Evolutionary conservation across 1,140 invertebrate species (phyloP), one percentile per base, ranked within the genome.

Genomic region (Pristionchus pacificus): DNA sequence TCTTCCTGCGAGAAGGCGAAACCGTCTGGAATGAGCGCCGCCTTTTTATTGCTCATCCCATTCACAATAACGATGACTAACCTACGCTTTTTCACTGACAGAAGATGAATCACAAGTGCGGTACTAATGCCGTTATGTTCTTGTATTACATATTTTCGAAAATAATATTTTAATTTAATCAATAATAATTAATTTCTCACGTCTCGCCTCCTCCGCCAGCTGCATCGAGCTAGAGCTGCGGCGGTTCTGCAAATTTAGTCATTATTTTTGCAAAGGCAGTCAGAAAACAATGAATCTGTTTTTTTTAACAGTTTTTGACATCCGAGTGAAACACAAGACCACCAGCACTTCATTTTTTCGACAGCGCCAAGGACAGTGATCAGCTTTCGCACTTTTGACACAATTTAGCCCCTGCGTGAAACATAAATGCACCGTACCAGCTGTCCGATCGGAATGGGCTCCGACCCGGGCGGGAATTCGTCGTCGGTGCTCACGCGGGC

Each of bases 1-100:
- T 97, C 95, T 87, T 97, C 95, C 91, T 97, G 95, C 24, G 95
- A 97, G 88, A 98, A 98, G 74, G 95, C 95, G 88, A 92, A 98
- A 72, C 95, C 95, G 90, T 95, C 93, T 96, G 87, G 76, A 85
- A 81, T 65, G 38, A 59, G 31, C 38, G 38, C 6, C 6, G 38
- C 38, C 38, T 49, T 49, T 49, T 49, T 6, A 49, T 10, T 19
- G 38, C 6, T 49, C 38, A 49, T 49, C 6, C 6, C 19, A 49
- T 6, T 10, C 6, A 49, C 6, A 49, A 49, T 6, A 49, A 19
- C 38, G 19, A 49, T 10, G 38, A 19, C 38, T 49, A 19, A 10
- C 38, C 38, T 49, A 49, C 38, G 38, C 38, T n/a, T n/a, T n/a
- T n/a, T n/a, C n/a, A n/a, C n/a, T n/a, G n/a, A n/a, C n/a, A n/a